Percentiles rank a stretch among this genome's conserved stretches.
phyloP scores from a whole-genome alignment of 1,140 invertebrate genomes.

The Euwallacea similis region DNA sequence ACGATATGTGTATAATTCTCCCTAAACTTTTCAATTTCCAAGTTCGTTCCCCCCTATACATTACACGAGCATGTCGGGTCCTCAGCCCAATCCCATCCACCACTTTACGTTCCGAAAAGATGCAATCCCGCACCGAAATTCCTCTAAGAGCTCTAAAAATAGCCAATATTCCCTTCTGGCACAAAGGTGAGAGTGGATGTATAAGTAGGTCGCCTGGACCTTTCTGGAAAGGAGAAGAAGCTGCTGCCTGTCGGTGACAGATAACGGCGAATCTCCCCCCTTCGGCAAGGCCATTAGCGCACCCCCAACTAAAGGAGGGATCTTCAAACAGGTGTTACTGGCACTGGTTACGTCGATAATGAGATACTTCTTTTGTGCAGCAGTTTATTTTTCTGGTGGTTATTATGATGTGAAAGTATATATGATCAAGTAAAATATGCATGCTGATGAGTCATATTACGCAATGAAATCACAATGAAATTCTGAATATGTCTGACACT shows the following conservation, averaged over 20 bases:
- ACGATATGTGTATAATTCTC: too few species aligned
- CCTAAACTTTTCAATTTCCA: too few species aligned
- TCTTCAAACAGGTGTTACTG: slow-evolving; percentile 44
- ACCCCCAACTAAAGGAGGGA: slow-evolving; percentile 36
- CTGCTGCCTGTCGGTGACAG: slow-evolving; percentile 41
- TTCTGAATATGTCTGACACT: too few species aligned
- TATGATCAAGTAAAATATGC: too few species aligned
- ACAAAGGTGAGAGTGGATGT: slow-evolving; percentile 37
- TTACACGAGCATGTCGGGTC: not conserved
- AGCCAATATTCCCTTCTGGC: slow-evolving; percentile 23
- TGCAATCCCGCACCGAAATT: slow-evolving; percentile 20
- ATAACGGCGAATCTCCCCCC: slow-evolving; percentile 43
- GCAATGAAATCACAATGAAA: too few species aligned
- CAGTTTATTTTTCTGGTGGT: not conserved
- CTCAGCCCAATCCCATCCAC: slow-evolving; percentile 8
- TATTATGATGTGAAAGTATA: too few species aligned
- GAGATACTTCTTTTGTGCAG: slow-evolving; percentile 11
- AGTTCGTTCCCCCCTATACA: too few species aligned
- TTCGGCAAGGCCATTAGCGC: slow-evolving; percentile 42
- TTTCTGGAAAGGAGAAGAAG: slow-evolving; percentile 34
- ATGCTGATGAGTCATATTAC: too few species aligned
- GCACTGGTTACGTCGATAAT: slow-evolving; percentile 37
- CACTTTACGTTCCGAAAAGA: slow-evolving; percentile 24
- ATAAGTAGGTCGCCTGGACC: slow-evolving; percentile 40
- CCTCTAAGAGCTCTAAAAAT: slow-evolving; percentile 21